These are phyloP conservation scores for Pseudopipra pipra DNA, from an alignment of 2,113 vertebrate genomes.

Conservation along the genomic window DNA sequence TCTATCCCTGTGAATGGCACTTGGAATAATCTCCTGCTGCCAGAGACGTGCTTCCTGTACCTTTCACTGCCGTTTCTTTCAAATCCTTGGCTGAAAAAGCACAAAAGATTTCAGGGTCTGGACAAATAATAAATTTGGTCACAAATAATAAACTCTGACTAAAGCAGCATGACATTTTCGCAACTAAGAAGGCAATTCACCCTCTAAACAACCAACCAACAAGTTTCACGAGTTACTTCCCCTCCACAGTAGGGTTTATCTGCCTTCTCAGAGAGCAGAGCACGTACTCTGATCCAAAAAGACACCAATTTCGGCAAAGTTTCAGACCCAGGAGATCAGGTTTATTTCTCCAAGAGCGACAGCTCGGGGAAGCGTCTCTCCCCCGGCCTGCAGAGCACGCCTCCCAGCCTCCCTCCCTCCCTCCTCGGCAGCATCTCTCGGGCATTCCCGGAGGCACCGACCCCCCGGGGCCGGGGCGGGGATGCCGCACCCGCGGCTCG, in stretches of 20 bases:
- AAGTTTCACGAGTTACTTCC: not conserved
- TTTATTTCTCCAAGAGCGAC: not conserved
- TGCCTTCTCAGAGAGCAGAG: not conserved
- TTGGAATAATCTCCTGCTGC: not conserved
- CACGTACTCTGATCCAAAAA: not conserved
- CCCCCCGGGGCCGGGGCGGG: not conserved
- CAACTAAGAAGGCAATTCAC: not conserved
- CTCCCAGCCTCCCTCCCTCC: rapidly evolving
- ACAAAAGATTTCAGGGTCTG: not conserved
- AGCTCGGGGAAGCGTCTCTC: not conserved
- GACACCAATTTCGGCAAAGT: not conserved
- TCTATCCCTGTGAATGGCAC: not conserved
- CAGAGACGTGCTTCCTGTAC: rapidly evolving
- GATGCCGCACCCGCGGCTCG: not conserved
- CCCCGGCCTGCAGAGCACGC: not conserved
- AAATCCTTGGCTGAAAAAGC: not conserved
- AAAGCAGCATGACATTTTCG: not conserved
- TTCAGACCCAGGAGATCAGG: not conserved
- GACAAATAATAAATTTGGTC: not conserved
- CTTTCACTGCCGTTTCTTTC: not conserved
- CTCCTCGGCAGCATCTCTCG: rapidly evolving
- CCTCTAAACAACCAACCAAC: not conserved
- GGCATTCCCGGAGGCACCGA: not conserved
- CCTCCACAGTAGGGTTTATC: not conserved
- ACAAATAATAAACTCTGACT: not conserved